These are phyloP conservation scores for Atrina japonica DNA, from an alignment of 2,888 invertebrate genomes.

Conservation along the genomic window DNA sequence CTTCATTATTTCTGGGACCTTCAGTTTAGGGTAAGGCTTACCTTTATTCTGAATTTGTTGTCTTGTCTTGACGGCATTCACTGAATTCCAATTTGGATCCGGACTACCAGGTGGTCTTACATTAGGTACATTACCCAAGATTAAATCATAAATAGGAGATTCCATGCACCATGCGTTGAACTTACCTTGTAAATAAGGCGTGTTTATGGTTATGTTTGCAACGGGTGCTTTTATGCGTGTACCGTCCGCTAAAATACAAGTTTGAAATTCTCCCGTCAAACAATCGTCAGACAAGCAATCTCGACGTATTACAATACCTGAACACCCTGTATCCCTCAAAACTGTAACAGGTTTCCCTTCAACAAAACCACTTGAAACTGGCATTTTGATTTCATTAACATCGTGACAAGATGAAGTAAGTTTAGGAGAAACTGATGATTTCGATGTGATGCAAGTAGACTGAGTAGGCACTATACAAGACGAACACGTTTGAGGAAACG, in stretches of 20 bases:
- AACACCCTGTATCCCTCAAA: slow-evolving; percentile 39
- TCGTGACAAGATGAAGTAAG: background rate
- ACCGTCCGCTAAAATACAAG: slow-evolving; percentile 34
- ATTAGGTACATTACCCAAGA: slow-evolving; percentile 32
- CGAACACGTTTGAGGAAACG: no score
- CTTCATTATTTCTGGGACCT: slow-evolving; percentile 14
- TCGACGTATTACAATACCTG: slow-evolving; percentile 33
- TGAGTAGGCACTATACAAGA: no score
- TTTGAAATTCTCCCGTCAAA: slow-evolving; percentile 17
- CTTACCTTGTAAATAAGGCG: slow-evolving; percentile 37
- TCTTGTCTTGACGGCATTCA: slow-evolving; percentile 17
- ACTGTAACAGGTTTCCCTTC: slow-evolving; percentile 21
- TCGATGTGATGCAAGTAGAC: no score
- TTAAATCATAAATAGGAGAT: slow-evolving; percentile 38
- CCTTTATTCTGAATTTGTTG: slow-evolving; percentile 15
- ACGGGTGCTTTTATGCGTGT: slow-evolving; percentile 28
- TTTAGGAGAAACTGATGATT: background rate
- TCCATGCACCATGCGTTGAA: slow-evolving; percentile 36
- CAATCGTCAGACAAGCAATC: slow-evolving; percentile 1
- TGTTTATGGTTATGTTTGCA: slow-evolving; percentile 28
- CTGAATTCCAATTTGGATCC: background rate
- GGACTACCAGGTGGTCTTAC: slow-evolving; percentile 21
- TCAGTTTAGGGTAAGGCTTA: slow-evolving; percentile 18
- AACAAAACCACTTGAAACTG: slow-evolving; percentile 1
- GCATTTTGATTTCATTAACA: background rate